Conservation (phyloP, 1,140 invertebrate genomes). For the Myzus persicae region DNA sequence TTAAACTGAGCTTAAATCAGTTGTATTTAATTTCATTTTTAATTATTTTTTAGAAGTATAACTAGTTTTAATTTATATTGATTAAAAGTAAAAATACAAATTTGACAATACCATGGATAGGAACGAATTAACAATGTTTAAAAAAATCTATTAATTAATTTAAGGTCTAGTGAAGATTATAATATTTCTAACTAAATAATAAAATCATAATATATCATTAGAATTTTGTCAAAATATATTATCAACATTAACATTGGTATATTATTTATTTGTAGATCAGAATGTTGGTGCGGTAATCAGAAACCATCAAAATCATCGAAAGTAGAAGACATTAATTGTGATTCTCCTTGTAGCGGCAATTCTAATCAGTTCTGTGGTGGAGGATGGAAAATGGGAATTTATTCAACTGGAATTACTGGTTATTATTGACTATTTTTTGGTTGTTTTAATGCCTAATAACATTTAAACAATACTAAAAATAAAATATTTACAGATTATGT, state of each 20-base stretch:
- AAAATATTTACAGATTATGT: not conserved
- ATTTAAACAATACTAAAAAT: not conserved
- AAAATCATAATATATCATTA: not conserved
- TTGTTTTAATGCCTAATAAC: not conserved
- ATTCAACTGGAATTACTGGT: conserved; percentile 86
- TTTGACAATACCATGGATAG: not conserved
- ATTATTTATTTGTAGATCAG: conserved; percentile 69
- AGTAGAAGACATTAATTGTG: conserved; percentile 74
- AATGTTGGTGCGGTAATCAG: conserved; percentile 91
- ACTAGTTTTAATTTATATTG: not conserved
- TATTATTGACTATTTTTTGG: conserved; percentile 61
- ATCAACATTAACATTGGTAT: not conserved
- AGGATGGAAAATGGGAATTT: conserved; percentile 87
- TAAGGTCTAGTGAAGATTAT: not conserved
- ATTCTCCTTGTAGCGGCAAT: conserved; percentile 83
- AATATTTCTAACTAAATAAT: not conserved
- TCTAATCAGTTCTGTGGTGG: conserved; percentile 82
- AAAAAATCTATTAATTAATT: not conserved
- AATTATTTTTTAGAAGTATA: not conserved
- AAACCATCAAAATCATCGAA: conserved; percentile 69
- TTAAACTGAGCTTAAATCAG: no score
- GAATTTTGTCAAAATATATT: not conserved
- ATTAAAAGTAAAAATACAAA: not conserved
- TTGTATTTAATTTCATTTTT: not conserved
- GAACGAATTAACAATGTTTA: not conserved